Conservation (phyloP, 2,888 invertebrate species). For the Lasioglossum malachurum region DNA sequence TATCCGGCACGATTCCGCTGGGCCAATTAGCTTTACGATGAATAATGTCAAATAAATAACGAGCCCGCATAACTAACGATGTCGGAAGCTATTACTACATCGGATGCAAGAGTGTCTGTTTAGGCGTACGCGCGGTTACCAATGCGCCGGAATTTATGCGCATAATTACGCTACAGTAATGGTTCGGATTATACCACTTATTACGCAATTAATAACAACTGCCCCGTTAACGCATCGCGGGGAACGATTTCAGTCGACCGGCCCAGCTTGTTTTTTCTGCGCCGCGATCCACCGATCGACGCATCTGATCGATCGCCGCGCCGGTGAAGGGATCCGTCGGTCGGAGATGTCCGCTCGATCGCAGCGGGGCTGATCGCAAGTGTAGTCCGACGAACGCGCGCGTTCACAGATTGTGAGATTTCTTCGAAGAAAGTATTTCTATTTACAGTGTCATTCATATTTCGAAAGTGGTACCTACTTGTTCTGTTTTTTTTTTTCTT, state of each 20-base stretch:
- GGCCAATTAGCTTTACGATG: conserved; percentile 50
- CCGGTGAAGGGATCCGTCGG: neutral
- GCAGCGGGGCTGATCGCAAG: neutral
- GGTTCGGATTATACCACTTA: conserved; percentile 56
- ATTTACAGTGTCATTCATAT: too few species aligned
- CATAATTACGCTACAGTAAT: conserved; percentile 53
- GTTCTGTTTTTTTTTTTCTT: too few species aligned
- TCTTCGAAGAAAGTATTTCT: neutral
- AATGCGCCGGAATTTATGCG: conserved; percentile 49
- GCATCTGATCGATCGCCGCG: conserved; percentile 9
- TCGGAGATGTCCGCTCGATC: neutral
- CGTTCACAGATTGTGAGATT: neutral
- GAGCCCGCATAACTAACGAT: conserved; percentile 19
- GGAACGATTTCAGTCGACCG: conserved; percentile 27
- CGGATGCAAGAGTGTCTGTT: conserved; percentile 29
- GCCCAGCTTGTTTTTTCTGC: neutral
- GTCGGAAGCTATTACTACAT: conserved; percentile 45
- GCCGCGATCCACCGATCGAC: neutral
- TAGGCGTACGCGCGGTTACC: conserved; percentile 19
- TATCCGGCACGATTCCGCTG: conserved; percentile 17
- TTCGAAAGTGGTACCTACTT: neutral
- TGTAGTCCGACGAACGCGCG: neutral
- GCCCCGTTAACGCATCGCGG: conserved; percentile 36
- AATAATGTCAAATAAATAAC: conserved; percentile 53
- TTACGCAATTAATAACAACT: conserved; percentile 52